Conservation (phyloP, 2,888 invertebrate genomes). For the Agonopterix arenella region DNA sequence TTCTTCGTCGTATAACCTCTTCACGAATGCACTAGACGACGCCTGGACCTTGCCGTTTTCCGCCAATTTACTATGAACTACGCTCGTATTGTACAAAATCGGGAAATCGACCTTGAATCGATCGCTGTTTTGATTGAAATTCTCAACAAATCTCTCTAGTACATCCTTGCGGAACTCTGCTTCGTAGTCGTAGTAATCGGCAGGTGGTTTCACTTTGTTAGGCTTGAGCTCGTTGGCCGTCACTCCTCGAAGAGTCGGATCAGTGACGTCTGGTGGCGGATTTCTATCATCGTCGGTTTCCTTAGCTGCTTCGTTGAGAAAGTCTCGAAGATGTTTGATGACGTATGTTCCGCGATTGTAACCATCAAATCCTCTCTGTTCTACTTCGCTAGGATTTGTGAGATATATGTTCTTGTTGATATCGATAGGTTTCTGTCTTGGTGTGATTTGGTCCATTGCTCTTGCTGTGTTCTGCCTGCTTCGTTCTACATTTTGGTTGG, state of each 20-base stretch:
- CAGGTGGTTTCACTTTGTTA: constrained; percentile 17
- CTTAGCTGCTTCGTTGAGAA: constrained; percentile 41
- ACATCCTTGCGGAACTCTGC: constrained; percentile 46
- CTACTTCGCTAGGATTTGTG: neutral
- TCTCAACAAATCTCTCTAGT: constrained; percentile 50
- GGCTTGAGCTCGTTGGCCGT: neutral
- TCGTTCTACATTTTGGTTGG: neutral
- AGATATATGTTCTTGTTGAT: constrained; percentile 17
- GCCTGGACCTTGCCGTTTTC: constrained; percentile 32
- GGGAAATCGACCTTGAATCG: constrained; percentile 55
- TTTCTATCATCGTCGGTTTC: constrained; percentile 35
- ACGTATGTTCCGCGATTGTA: constrained; percentile 44
- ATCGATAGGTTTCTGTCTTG: constrained; percentile 1
- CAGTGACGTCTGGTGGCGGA: constrained; percentile 8
- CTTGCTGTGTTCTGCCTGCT: neutral
- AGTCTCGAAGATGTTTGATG: constrained; percentile 54
- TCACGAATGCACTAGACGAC: constrained; percentile 49
- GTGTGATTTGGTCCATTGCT: neutral
- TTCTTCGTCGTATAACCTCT: constrained; percentile 11
- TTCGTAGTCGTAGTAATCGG: constrained; percentile 48
- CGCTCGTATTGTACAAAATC: constrained; percentile 53
- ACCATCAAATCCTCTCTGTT: constrained; percentile 23
- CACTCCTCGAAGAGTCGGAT: neutral
- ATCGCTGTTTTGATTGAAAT: constrained; percentile 57
- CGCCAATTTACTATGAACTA: constrained; percentile 35